Evolutionary conservation across 2,797 vertebrate species (phyloP).

Genomic region (Anguilla megastoma): DNA sequence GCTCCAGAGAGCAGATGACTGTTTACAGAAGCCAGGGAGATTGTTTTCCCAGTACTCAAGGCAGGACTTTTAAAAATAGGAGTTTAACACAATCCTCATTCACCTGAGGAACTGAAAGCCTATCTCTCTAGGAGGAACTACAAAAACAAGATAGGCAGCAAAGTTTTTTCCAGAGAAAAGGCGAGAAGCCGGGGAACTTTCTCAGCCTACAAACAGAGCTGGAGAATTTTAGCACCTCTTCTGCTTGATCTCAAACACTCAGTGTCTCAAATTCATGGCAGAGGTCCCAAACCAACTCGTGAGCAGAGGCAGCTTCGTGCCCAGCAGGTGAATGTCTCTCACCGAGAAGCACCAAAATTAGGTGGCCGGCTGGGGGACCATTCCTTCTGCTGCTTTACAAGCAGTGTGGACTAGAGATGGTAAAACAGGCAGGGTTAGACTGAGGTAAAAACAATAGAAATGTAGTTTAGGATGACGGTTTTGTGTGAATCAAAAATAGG

Average conservation of each 20-base stretch:
- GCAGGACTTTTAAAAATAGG: not conserved
- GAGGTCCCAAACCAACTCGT: not conserved
- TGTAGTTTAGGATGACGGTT: not conserved
- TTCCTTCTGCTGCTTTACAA: not conserved
- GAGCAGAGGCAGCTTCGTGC: not conserved
- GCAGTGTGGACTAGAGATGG: not conserved
- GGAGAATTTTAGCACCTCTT: not conserved
- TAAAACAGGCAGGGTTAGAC: not conserved
- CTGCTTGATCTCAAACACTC: not conserved
- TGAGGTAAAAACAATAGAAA: not conserved
- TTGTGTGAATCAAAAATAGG: not conserved
- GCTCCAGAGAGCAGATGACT: not conserved
- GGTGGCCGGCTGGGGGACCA: too few relatives aligned
- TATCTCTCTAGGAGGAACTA: not conserved
- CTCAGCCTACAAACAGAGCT: not conserved
- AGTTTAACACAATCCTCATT: not conserved
- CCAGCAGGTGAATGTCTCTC: not conserved
- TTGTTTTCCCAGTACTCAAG: not conserved
- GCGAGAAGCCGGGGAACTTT: not conserved
- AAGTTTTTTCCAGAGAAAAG: not conserved
- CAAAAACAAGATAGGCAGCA: not conserved
- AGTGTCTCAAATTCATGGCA: not conserved
- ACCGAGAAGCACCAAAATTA: not conserved
- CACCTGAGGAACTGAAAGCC: not conserved
- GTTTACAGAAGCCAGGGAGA: not conserved